These are phyloP conservation scores for Ostrea denselamellosa DNA, from an alignment of 1,140 invertebrate species.

Conservation along the genomic window DNA sequence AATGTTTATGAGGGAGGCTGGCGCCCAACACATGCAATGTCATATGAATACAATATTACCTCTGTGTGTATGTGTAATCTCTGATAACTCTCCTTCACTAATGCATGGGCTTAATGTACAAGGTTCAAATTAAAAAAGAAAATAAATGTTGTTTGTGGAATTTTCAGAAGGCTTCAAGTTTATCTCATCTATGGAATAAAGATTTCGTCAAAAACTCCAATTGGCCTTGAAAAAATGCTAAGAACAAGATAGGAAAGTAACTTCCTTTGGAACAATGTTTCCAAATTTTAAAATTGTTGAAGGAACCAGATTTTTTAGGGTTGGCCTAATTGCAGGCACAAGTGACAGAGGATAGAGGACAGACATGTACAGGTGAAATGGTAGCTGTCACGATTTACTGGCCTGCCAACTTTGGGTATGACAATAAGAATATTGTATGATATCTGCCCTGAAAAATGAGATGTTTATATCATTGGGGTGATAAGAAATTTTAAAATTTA, in stretches of 20 bases:
- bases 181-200: too few relatives aligned
- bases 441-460: constrained; percentile 29
- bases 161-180: too few relatives aligned
- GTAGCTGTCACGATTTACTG: background rate
- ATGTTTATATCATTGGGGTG: constrained; percentile 19
- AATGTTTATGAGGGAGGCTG: too few relatives aligned
- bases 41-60: too few relatives aligned
- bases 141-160: too few relatives aligned
- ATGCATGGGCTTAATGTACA: too few relatives aligned
- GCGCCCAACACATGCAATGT: too few relatives aligned
- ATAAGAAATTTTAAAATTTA: constrained; percentile 38
- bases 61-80: too few relatives aligned
- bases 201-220: too few relatives aligned
- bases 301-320: background rate
- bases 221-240: too few relatives aligned
- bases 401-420: background rate
- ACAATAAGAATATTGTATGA: constrained; percentile 32
- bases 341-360: background rate
- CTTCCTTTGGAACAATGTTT: background rate
- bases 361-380: constrained; percentile 18
- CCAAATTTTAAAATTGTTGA: background rate
- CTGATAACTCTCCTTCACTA: too few relatives aligned
- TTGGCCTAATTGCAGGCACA: constrained; percentile 31
- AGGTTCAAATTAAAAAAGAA: too few relatives aligned
- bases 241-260: background rate